phyloP scores from a whole-genome alignment of 2,888 invertebrate species.

The Meganola albula region DNA sequence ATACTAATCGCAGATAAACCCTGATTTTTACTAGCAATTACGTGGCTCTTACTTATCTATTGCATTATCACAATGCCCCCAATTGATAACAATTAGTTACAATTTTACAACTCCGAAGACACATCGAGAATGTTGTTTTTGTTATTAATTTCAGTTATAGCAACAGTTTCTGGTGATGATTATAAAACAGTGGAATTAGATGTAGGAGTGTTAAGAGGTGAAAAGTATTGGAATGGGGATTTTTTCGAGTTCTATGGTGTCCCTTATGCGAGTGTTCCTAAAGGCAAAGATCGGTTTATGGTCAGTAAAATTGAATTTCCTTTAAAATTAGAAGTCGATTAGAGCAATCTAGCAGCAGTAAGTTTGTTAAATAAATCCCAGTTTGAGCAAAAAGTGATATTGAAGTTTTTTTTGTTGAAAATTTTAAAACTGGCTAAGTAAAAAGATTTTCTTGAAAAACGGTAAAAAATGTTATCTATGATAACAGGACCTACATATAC shows the following conservation, averaged over 20 bases:
- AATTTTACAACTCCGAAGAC: slow-evolving; percentile 5
- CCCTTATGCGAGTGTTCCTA: slow-evolving; percentile 57
- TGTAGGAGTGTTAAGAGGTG: slow-evolving; percentile 45
- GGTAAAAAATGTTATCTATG: too few relatives aligned
- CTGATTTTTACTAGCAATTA: too few relatives aligned
- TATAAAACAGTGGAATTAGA: slow-evolving; percentile 41
- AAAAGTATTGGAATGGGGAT: slow-evolving; percentile 65
- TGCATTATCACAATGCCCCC: slow-evolving; percentile 14
- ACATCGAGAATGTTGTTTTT: slow-evolving; percentile 39
- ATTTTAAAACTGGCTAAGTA: too few relatives aligned
- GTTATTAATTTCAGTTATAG: slow-evolving; percentile 32
- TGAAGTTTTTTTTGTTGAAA: too few relatives aligned
- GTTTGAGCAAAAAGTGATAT: too few relatives aligned
- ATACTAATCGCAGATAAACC: too few relatives aligned
- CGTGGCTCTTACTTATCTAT: too few relatives aligned
- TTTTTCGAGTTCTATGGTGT: slow-evolving; percentile 61
- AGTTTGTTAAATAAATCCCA: too few relatives aligned
- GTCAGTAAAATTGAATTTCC: slow-evolving; percentile 27
- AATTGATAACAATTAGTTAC: slow-evolving; percentile 17
- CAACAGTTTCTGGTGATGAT: slow-evolving; percentile 28
- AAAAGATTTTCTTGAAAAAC: too few relatives aligned
- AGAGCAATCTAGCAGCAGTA: too few relatives aligned
- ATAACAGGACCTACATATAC: too few relatives aligned
- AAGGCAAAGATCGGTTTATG: slow-evolving; percentile 55
- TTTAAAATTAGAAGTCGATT: too few relatives aligned